Evolutionary conservation across 1,140 invertebrate species (phyloP), one percentile per base, ranked within the genome.

Genomic region (Solen grandis): DNA sequence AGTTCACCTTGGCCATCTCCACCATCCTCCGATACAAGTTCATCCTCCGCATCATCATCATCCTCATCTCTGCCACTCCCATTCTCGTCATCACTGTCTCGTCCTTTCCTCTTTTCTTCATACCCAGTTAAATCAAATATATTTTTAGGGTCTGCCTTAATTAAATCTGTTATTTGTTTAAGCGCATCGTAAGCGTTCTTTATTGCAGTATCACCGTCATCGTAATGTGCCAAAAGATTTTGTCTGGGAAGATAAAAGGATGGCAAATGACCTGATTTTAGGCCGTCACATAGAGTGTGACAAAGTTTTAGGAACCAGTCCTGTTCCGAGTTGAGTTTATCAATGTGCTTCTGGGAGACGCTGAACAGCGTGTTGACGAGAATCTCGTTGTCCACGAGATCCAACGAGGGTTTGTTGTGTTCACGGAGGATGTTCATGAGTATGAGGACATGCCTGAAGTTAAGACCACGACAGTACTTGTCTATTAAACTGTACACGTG

Each of bases 401-500:
- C 33, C 14, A 78, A 38, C 29, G 68, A 22, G 19, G 25, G 35
- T n/a, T 36, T 60, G 35, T 57, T n/a, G 25, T 68, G 54, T 1
- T 78, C 75, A 19, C 63, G 41, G 0, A 78, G 50, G 22, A 78
- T 68, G 50, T 57, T 78, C 33, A 78, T 59, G 19, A 78, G 50
- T 5, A 78, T 36, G 2, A 78, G 19, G 2, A 78, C 75, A n/a
- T 68, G 65, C 2, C 75, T 41, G 50, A 78, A 78, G 19, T 78
- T 69, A 10, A 68, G 50, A 38, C 75, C 75, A 35, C 65, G 19
- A 33, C 75, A 78, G 33, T 78, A 78, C 33, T 68, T 78, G 22
- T 78, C 75, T 2, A 78, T 78, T 25, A 78, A 41, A 55, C 46
- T 57, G 65, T 78, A 78, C 2, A 78, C 75, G 50, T 78, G 75